phyloP scores from a whole-genome alignment of 2,797 vertebrate genomes.

The Anisognathus igniventris region DNA sequence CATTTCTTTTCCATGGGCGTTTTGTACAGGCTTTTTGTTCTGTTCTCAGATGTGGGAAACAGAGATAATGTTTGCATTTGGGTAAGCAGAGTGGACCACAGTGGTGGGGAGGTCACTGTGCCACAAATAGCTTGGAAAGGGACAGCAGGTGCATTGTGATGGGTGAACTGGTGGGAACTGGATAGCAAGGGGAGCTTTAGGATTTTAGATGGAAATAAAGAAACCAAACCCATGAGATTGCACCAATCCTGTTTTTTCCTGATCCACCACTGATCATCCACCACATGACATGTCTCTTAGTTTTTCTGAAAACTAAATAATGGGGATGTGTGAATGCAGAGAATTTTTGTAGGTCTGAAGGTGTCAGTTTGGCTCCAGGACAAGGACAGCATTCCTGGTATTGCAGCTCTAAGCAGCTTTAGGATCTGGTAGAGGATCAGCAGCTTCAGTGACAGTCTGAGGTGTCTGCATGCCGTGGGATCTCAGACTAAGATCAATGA shows the following conservation, averaged over 20 bases:
- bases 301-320: neutral
- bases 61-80: neutral
- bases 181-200: neutral
- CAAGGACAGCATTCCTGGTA: neutral
- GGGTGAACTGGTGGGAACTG: neutral
- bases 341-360: neutral
- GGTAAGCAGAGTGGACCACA: neutral
- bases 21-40: neutral
- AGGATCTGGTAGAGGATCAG: neutral
- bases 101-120: neutral
- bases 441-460: neutral
- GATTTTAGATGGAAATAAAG: neutral
- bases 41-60: neutral
- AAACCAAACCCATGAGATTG: neutral
- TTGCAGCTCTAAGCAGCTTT: neutral
- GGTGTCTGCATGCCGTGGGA: neutral
- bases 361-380: neutral
- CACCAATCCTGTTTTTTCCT: neutral
- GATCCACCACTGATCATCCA: neutral
- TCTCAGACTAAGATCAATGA: neutral
- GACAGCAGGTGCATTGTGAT: neutral
- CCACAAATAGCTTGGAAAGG: neutral
- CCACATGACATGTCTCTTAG: neutral
- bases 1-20: neutral
- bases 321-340: neutral